Evolutionary conservation across 2,113 vertebrate species (phyloP).

Genomic region (Hippolais icterina): DNA sequence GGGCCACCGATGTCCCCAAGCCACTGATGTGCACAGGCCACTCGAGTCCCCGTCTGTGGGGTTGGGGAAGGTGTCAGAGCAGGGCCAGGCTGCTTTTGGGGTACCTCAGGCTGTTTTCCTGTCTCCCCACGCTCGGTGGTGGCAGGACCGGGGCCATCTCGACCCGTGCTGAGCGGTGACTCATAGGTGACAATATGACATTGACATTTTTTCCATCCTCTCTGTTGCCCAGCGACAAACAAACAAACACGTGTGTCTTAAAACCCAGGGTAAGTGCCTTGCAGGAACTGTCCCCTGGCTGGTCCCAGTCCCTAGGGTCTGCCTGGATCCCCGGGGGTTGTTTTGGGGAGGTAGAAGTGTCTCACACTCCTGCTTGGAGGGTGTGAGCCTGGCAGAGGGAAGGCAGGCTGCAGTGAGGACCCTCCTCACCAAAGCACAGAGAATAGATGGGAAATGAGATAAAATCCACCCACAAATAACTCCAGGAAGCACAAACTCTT

Average conservation of each 20-base stretch:
- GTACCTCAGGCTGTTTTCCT: fast-evolving
- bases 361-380: fast-evolving
- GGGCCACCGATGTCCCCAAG: background rate
- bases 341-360: background rate
- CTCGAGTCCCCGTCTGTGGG: background rate
- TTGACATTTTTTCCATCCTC: constrained; percentile 39
- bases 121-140: fast-evolving
- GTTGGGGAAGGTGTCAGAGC: background rate
- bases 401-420: background rate
- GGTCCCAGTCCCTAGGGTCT: background rate
- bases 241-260: constrained; percentile 36
- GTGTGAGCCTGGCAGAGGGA: background rate
- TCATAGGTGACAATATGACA: constrained; percentile 48
- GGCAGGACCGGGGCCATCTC: background rate
- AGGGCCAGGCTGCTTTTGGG: background rate
- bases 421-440: background rate
- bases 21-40: background rate
- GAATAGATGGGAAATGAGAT: background rate
- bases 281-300: background rate
- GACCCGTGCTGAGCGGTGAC: background rate
- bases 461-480: background rate
- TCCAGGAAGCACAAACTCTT: background rate
- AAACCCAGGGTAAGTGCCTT: background rate
- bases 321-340: background rate
- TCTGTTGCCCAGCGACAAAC: constrained; percentile 13